phyloP scores from a whole-genome alignment of 2,888 invertebrate genomes.

The Molorchus minor region DNA sequence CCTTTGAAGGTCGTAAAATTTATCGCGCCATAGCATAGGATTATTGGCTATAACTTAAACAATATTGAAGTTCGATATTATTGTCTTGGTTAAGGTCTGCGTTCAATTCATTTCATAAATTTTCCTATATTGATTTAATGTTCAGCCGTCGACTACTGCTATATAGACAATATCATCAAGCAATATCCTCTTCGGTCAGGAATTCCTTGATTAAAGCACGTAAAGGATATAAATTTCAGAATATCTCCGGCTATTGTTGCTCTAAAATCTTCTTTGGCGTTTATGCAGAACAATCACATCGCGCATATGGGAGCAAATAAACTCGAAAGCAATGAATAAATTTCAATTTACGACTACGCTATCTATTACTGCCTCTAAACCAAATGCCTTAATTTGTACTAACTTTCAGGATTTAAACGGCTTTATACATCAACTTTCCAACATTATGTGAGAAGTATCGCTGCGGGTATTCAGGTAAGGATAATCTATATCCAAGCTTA shows the following conservation, averaged over 20 bases:
- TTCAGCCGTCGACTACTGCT: slow-evolving; percentile 38
- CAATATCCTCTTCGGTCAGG: slow-evolving; percentile 53
- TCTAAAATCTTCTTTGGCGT: slow-evolving; percentile 45
- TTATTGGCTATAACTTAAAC: slow-evolving; percentile 46
- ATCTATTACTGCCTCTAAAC: background rate
- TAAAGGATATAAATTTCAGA: slow-evolving; percentile 56
- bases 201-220: slow-evolving; percentile 59
- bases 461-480: no score
- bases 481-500: no score
- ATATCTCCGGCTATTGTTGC: slow-evolving; percentile 47
- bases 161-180: slow-evolving; percentile 55
- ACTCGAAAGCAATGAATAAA: slow-evolving; percentile 24
- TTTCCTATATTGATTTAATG: slow-evolving; percentile 52
- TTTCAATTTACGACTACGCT: slow-evolving; percentile 9
- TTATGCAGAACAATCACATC: slow-evolving; percentile 22
- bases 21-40: slow-evolving; percentile 44
- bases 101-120: slow-evolving; percentile 48
- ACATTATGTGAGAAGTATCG: no score
- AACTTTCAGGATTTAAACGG: no score
- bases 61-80: slow-evolving; percentile 44
- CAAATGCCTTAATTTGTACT: background rate
- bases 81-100: slow-evolving; percentile 43
- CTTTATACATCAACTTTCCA: no score
- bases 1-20: slow-evolving; percentile 44
- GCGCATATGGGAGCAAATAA: slow-evolving; percentile 21